A percentile compares a stretch with the other conserved stretches of the same genome.
phyloP scores from a whole-genome alignment of 1,140 invertebrate genomes.

The Heliothis virescens region DNA sequence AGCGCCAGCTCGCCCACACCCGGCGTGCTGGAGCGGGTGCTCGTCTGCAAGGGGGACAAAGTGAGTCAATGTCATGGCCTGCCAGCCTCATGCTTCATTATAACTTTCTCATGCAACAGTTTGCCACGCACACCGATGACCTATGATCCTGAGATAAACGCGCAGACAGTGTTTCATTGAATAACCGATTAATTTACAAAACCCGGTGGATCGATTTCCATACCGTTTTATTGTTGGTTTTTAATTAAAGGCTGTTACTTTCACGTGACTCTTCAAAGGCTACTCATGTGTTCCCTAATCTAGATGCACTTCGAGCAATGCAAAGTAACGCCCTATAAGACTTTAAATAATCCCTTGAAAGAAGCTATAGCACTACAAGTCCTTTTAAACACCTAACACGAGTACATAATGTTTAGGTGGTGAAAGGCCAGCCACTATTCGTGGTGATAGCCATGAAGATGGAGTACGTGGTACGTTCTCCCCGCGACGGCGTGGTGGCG shows the following conservation, averaged over 20 bases:
- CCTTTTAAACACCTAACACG: not conserved
- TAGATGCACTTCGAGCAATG: no score
- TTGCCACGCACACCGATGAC: no score
- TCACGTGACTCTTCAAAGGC: no score
- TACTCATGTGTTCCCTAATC: no score
- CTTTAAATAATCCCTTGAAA: no score
- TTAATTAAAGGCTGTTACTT: no score
- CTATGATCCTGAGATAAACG: not conserved
- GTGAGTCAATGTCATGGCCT: constrained; percentile 53
- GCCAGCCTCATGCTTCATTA: no score
- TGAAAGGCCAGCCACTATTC: constrained; percentile 93
- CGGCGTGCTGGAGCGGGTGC: constrained; percentile 96
- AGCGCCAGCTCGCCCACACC: constrained; percentile 96
- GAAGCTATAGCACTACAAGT: not conserved
- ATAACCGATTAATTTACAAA: no score
- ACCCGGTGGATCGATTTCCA: no score
- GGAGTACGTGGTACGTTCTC: constrained; percentile 97
- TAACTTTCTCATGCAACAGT: no score
- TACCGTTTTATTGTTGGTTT: no score
- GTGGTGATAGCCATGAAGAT: constrained; percentile 99
- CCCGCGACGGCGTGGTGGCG: constrained; percentile 91
- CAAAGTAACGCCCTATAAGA: not conserved
- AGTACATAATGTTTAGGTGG: constrained; percentile 85
- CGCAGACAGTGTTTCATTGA: not conserved
- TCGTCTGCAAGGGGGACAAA: constrained; percentile 91